A percentile compares a stretch with the other conserved stretches of the same genome.
Evolutionary conservation across 1,140 invertebrate genomes (phyloP).

Genomic region (Apis cerana): DNA sequence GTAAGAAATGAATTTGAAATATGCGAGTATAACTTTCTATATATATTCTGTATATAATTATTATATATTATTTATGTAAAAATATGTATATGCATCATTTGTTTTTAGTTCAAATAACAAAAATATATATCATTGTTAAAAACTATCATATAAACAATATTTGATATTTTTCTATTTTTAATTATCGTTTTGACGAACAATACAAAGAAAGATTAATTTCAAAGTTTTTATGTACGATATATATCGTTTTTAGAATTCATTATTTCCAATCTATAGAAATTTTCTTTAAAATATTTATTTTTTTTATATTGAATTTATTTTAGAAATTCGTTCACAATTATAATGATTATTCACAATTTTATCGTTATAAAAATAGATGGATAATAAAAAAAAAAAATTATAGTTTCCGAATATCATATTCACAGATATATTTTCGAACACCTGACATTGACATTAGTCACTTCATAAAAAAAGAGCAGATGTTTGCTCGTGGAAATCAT

Average conservation of each 20-base stretch:
- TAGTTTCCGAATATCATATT: not conserved
- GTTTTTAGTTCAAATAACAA: not conserved
- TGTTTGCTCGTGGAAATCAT: constrained; percentile 2
- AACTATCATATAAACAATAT: too few species aligned
- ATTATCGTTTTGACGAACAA: not conserved
- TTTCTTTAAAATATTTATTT: too few species aligned
- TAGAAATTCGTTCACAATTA: too few species aligned
- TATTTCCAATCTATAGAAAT: not conserved
- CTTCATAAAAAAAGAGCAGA: not conserved
- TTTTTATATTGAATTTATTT: too few species aligned
- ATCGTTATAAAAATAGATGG: not conserved
- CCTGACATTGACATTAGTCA: not conserved
- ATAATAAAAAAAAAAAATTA: not conserved
- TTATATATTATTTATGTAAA: too few species aligned
- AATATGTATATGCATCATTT: too few species aligned
- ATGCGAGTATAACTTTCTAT: too few species aligned
- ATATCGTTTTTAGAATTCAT: not conserved
- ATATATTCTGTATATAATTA: too few species aligned
- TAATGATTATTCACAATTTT: too few species aligned
- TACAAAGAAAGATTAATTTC: not conserved
- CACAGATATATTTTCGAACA: not conserved
- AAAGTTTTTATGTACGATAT: not conserved
- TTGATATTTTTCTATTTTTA: not conserved
- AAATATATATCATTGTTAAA: not conserved
- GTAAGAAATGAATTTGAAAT: not conserved